Percentiles rank a stretch among this genome's conserved stretches.
Evolutionary conservation across 2,888 invertebrate genomes (phyloP).

Genomic region (Phlogophora meticulosa): DNA sequence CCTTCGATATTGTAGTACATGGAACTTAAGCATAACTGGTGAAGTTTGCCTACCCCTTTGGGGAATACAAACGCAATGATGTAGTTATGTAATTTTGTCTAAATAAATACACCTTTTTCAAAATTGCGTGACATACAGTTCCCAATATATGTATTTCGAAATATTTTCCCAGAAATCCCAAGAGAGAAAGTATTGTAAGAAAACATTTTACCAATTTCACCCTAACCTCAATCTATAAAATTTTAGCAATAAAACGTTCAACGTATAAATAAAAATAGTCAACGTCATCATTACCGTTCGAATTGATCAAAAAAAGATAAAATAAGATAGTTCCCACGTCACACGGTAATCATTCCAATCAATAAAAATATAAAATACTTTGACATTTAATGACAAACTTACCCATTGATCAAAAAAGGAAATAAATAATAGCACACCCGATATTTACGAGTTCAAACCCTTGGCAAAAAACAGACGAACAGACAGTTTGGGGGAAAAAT

Average conservation of each 20-base stretch:
- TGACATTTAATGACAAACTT: constrained; percentile 87
- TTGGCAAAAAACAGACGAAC: constrained; percentile 73
- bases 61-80: too few relatives aligned
- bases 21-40: too few relatives aligned
- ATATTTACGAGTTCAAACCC: constrained; percentile 78
- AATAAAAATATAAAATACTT: constrained; percentile 88
- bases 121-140: not conserved
- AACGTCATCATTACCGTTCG: constrained; percentile 84
- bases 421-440: constrained; percentile 67
- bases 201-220: constrained; percentile 9
- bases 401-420: constrained; percentile 74
- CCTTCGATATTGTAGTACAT: too few relatives aligned
- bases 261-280: constrained; percentile 73
- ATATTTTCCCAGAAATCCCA: constrained; percentile 40
- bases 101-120: not conserved
- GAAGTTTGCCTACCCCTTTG: too few relatives aligned
- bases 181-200: constrained; percentile 35
- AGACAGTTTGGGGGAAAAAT: constrained; percentile 69
- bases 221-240: constrained; percentile 62
- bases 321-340: constrained; percentile 81
- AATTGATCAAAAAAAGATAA: constrained; percentile 60
- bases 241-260: constrained; percentile 69
- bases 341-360: constrained; percentile 77
- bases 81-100: too few relatives aligned
- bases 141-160: rapidly evolving